A percentile compares a stretch with the other conserved stretches of the same genome.
phyloP scores from a whole-genome alignment of 2,113 vertebrate genomes.

The Deroptyus accipitrinus region DNA sequence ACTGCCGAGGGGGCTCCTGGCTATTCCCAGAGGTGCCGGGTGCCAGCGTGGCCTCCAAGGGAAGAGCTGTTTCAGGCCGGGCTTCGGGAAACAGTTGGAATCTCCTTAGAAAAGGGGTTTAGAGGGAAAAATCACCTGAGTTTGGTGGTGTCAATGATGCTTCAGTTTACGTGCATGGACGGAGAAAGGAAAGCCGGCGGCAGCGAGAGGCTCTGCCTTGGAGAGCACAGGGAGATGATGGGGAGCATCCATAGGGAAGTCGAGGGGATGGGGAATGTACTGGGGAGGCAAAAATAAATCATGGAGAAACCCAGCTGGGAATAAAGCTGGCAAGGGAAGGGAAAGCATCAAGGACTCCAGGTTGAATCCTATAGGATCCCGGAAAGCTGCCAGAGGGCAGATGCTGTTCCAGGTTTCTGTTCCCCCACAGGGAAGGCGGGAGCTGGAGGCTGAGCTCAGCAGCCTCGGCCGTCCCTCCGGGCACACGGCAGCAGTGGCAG shows the following conservation, averaged over 20 bases:
- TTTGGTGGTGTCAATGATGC: rapidly evolving
- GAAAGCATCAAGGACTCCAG: background rate
- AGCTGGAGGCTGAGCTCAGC: background rate
- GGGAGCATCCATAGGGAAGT: rapidly evolving
- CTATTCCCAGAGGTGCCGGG: background rate
- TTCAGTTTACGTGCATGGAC: rapidly evolving
- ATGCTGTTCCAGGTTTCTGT: background rate
- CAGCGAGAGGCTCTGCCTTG: background rate
- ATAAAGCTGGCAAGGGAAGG: background rate
- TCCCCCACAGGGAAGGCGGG: background rate
- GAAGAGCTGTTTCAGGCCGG: background rate
- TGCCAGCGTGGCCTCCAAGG: background rate
- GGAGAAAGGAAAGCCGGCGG: background rate
- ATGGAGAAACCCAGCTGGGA: rapidly evolving
- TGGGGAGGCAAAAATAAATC: background rate
- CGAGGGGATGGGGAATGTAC: background rate
- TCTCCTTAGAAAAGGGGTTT: background rate
- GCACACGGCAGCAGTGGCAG: background rate
- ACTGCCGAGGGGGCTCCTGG: background rate
- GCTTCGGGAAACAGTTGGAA: background rate
- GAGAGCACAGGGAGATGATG: rapidly evolving
- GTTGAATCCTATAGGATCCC: background rate
- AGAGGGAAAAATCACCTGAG: background rate
- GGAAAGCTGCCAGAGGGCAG: background rate
- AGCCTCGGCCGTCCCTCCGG: background rate